Evolutionary conservation across 1,140 invertebrate genomes (phyloP), one percentile per base, ranked within the genome.

Genomic region (Rhyzopertha dominica): DNA sequence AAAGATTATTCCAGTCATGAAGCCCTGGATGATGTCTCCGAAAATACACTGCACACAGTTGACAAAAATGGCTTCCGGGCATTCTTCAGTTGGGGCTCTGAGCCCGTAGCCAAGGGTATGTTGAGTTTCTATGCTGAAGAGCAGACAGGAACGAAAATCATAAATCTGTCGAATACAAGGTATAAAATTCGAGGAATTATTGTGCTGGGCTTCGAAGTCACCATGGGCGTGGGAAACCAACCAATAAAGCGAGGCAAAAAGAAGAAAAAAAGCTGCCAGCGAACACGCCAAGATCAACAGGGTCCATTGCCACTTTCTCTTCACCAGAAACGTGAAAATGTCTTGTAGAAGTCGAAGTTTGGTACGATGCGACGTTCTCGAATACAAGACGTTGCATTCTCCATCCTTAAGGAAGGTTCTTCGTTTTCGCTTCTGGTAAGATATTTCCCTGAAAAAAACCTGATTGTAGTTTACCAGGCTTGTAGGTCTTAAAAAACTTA

Each of bases 31-130:
- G 24, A 79, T 69, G 17, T 62, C 89, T 10, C 95, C 95, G 13
- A 84, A 82, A 47, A 97, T 93, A 54, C 91, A 95, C 68, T 99
- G 95, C 26, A 98, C 74, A 62, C 93, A 95, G 87, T 98, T 93
- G 26, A 97, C 82, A 53, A 97, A 87, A 47, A 99, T 89, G 1
- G 92, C 93, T 66, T 95, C 89, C 0, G 92, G 88, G 65, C 96
- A 99, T 62, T 96, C 87, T 61, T 95, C 91, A 0, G 91, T 95
- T 0, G 90, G 94, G 47, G 78, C 75, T 8, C 84, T 70, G 5
- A 65, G 70, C 4, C 76, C 76, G 47, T 76, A 78, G 19, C 89
- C 90, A 47, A 94, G 92, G 0, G 90, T 94, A 59, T 92, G 88
- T 63, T 94, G 90, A 0, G 90, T 93, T 69, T 94, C 90, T 56